Evolutionary conservation across 2,888 invertebrate species (phyloP).

Genomic region (Rhabditoides inermis): DNA sequence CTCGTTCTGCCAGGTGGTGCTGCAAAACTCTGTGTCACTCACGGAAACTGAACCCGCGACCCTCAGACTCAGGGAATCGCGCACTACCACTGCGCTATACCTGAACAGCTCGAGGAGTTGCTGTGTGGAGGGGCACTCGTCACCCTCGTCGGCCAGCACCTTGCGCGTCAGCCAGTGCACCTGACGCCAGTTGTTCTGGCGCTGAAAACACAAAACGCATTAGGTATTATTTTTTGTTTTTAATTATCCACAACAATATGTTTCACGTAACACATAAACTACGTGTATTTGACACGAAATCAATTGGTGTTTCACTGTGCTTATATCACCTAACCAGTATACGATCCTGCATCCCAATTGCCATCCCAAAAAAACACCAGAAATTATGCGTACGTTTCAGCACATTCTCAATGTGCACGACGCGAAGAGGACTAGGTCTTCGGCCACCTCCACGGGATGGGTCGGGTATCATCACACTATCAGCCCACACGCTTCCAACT

Average conservation of each 20-base stretch:
- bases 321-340: too few species aligned
- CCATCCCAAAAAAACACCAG: too few species aligned
- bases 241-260: constrained; percentile 5
- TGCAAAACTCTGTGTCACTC: constrained; percentile 11
- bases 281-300: constrained; percentile 51
- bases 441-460: too few species aligned
- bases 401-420: too few species aligned
- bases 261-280: too few species aligned
- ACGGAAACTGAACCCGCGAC: background rate
- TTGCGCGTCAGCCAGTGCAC: constrained; percentile 50
- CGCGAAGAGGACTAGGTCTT: too few species aligned
- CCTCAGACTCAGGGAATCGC: background rate
- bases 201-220: constrained; percentile 21
- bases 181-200: constrained; percentile 47
- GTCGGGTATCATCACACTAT: too few species aligned
- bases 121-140: constrained; percentile 16
- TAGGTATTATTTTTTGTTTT: background rate
- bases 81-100: background rate
- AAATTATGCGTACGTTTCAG: too few species aligned
- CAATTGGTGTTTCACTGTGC: constrained; percentile 23
- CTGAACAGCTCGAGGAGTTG: constrained; percentile 22
- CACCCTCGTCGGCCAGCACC: constrained; percentile 32
- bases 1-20: constrained; percentile 27
- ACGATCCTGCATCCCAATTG: too few species aligned
- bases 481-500: too few species aligned